phyloP scores from a whole-genome alignment of 2,113 vertebrate genomes.

The Rhadina sibilatrix region DNA sequence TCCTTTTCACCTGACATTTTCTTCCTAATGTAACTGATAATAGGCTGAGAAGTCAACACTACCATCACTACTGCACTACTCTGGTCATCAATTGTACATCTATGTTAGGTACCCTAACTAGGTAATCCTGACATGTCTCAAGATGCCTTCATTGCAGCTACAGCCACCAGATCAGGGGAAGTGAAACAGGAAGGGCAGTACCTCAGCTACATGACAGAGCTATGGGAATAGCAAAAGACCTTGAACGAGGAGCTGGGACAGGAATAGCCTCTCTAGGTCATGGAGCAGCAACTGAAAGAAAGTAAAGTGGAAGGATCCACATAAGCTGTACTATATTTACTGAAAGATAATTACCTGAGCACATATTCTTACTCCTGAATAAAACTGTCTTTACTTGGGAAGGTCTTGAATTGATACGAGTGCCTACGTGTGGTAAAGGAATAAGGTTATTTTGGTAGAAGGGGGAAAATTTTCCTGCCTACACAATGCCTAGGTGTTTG shows the following conservation, averaged over 20 bases:
- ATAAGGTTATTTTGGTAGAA: background rate
- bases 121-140: background rate
- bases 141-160: background rate
- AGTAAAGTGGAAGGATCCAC: background rate
- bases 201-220: background rate
- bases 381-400: background rate
- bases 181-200: background rate
- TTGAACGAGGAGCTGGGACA: background rate
- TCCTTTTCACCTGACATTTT: background rate
- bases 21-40: background rate
- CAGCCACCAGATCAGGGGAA: background rate
- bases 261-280: background rate
- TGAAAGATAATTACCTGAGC: background rate
- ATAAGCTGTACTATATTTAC: background rate
- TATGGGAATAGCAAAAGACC: background rate
- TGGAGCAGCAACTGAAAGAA: background rate
- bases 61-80: background rate
- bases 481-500: constrained; percentile 16
- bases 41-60: background rate
- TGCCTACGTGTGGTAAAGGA: background rate
- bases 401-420: background rate
- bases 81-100: background rate
- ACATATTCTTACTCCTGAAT: background rate
- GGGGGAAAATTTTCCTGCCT: background rate
- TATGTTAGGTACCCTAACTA: background rate